Base-by-base conservation (phyloP, 2,797 vertebrate genomes). In the Micrastur ruficollis region DNA sequence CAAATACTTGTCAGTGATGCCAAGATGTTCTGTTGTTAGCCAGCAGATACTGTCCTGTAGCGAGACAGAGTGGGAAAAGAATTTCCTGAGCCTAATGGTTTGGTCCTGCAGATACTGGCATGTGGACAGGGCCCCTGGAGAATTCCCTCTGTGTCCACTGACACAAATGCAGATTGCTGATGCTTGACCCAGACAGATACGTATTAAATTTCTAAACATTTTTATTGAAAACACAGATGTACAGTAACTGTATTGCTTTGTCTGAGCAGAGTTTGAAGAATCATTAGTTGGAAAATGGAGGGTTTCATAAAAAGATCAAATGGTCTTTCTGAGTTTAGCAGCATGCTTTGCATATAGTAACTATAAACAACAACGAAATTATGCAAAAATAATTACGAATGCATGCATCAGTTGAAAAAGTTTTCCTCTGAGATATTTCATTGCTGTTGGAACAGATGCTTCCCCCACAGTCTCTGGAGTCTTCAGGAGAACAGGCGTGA, bases 331-430 rank as follows among this genome's bases (percentile, higher is more conserved):
- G 81, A 93, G 40, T 76, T 89, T 68, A 68, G 63, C 2, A 3
- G 49, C 46, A 82, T 12, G 19, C 79, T 92, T 93, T 95, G 84
- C 61, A 65, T 89, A 78, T 49, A 91, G 56, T 81, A 81, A 83
- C 78, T 83, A 87, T 68, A 89, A 89, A 93, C 79, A 95, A 93
- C 90, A 93, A 92, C 0, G 1, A 81, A 93, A 96, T 95, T 93
- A 93, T 96, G 90, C 67, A 91, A 86, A 96, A 96, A 95, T 91
- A 86, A 93, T 93, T 78, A 91, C 14, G 36, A 95, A 89, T 94
- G 84, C 93, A 95, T 81, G 95, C 96, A 95, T 97, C 95, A 84
- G 90, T 95, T 96, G 95, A 92, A 96, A 96, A 97, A 96, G 75
- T 79, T 94, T 92, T 97, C 97, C 97, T 97, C 74, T 0, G 95